Conservation (phyloP, 2,113 vertebrate genomes). For the Podarcis cretensis region DNA sequence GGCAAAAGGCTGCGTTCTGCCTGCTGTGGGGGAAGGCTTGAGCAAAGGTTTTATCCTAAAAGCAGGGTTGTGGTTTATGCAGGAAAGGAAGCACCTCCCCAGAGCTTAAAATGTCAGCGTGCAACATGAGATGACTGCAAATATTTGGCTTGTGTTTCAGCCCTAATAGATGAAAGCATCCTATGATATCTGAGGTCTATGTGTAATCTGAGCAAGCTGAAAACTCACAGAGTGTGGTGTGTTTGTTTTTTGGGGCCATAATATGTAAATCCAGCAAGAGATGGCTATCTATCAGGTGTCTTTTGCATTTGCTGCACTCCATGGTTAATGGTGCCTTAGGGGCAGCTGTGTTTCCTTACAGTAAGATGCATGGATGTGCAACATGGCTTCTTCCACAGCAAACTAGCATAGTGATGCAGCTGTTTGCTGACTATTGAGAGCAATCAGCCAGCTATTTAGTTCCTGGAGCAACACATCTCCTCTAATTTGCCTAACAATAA, state of each 20-base stretch:
- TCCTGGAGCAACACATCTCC: neutral
- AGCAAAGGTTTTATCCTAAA: neutral
- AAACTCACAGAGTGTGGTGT: neutral
- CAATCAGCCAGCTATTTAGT: neutral
- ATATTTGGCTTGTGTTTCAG: neutral
- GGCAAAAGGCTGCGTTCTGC: neutral
- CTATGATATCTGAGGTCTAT: neutral
- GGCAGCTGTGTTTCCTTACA: neutral
- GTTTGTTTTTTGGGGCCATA: too few species aligned
- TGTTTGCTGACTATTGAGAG: neutral
- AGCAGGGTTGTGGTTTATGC: neutral
- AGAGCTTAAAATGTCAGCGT: neutral
- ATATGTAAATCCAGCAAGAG: neutral
- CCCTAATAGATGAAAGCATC: neutral
- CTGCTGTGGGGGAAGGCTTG: neutral
- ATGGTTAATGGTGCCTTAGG: neutral
- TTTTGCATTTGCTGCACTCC: neutral
- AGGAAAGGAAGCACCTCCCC: too few species aligned
- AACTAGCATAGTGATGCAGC: neutral
- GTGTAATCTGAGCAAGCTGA: neutral
- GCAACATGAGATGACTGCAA: neutral
- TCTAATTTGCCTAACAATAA: neutral
- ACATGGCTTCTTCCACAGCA: neutral
- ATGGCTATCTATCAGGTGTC: neutral
- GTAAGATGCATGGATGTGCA: neutral